These are phyloP conservation scores for Calliphora vicina DNA, from an alignment of 1,140 invertebrate genomes.

Conservation along the genomic window DNA sequence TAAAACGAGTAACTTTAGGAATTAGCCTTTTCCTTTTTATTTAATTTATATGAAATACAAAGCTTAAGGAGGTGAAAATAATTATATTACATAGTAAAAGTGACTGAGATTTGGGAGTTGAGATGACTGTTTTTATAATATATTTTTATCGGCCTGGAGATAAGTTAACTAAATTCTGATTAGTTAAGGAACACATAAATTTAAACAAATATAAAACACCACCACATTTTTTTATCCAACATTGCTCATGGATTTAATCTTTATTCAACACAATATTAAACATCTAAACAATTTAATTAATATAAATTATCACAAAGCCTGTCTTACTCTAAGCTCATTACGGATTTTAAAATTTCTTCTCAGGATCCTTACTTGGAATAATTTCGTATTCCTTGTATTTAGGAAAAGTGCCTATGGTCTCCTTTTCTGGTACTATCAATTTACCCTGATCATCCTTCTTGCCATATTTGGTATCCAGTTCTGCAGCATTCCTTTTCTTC, in stretches of 20 bases:
- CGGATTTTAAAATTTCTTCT: conserved; percentile 44
- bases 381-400: conserved; percentile 62
- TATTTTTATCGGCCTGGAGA: too few species aligned
- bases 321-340: background rate
- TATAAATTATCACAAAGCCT: background rate
- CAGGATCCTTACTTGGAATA: conserved; percentile 53
- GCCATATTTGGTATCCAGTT: conserved; percentile 67
- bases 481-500: conserved; percentile 78
- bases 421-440: conserved; percentile 52
- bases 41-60: too few species aligned
- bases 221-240: too few species aligned
- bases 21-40: too few species aligned
- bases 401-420: conserved; percentile 56
- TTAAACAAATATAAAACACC: too few species aligned
- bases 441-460: conserved; percentile 59
- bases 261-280: background rate
- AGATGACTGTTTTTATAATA: too few species aligned
- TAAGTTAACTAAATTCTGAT: too few species aligned
- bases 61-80: too few species aligned
- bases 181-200: too few species aligned
- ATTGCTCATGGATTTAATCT: background rate
- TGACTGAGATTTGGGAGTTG: too few species aligned
- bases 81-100: too few species aligned
- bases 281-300: background rate
- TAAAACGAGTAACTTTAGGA: too few species aligned